Percentiles rank a stretch among this genome's conserved stretches.
These are phyloP conservation scores for Mystacides longicornis DNA, from an alignment of 2,888 invertebrate species.

Conservation along the genomic window DNA sequence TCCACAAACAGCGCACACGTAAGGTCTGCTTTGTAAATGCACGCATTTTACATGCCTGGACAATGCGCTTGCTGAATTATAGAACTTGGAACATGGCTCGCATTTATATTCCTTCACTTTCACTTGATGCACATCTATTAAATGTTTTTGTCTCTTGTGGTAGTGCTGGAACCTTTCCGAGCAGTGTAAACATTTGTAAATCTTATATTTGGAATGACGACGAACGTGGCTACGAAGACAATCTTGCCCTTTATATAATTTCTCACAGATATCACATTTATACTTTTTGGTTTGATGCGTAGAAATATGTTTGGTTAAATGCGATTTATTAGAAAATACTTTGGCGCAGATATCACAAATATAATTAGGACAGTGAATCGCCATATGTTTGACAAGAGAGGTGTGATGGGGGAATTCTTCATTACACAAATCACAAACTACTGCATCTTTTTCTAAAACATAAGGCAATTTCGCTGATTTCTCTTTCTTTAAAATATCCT, in stretches of 20 bases:
- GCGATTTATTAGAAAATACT: constrained; percentile 9
- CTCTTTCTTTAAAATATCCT: constrained; percentile 6
- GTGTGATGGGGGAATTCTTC: constrained; percentile 20
- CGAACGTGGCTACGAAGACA: constrained; percentile 19
- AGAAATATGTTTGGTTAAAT: constrained; percentile 15
- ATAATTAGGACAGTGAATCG: constrained; percentile 21
- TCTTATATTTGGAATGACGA: constrained; percentile 10
- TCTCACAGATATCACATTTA: constrained; percentile 19
- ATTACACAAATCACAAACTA: constrained; percentile 23
- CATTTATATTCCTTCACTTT: constrained; percentile 22
- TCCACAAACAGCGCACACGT: not conserved
- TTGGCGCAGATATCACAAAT: constrained; percentile 22
- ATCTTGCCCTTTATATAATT: constrained; percentile 17
- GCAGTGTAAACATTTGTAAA: constrained; percentile 36
- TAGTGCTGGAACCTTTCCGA: constrained; percentile 39
- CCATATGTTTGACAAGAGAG: constrained; percentile 17
- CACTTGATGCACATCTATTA: constrained; percentile 31
- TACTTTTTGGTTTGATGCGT: constrained; percentile 9
- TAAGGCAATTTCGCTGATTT: constrained; percentile 10
- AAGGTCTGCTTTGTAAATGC: not conserved
- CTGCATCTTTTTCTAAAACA: constrained; percentile 16
- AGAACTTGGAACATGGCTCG: constrained; percentile 18
- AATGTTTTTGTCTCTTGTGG: constrained; percentile 40
- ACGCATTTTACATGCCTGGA: not conserved
- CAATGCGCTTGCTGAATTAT: not conserved